Evolutionary conservation across 2,888 invertebrate species (phyloP).

Genomic region (Penaeus monodon): DNA sequence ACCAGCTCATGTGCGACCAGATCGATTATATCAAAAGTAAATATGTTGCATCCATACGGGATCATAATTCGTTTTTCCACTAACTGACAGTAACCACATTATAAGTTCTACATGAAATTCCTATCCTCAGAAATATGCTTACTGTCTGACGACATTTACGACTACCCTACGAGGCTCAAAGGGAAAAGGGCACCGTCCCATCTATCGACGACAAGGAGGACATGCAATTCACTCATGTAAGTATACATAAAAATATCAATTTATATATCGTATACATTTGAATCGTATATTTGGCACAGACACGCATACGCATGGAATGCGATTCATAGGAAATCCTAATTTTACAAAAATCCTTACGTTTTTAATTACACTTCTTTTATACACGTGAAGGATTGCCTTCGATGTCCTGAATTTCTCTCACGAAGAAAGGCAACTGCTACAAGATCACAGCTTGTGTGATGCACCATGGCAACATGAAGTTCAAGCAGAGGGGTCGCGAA

Average conservation of each 20-base stretch:
- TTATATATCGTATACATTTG: background rate
- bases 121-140: slow-evolving; percentile 65
- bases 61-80: too few species aligned
- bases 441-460: slow-evolving; percentile 97
- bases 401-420: slow-evolving; percentile 74
- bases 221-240: slow-evolving; percentile 88
- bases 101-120: too few species aligned
- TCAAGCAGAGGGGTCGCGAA: slow-evolving; percentile 76
- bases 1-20: slow-evolving; percentile 87
- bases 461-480: slow-evolving; percentile 92
- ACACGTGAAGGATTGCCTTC: slow-evolving; percentile 74
- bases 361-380: too few species aligned
- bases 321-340: too few species aligned
- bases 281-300: background rate
- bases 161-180: slow-evolving; percentile 75
- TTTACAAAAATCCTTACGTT: too few species aligned
- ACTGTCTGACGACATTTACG: slow-evolving; percentile 74
- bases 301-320: too few species aligned
- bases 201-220: slow-evolving; percentile 96
- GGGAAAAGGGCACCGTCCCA: slow-evolving; percentile 80
- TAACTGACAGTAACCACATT: too few species aligned
- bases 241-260: slow-evolving; percentile 70
- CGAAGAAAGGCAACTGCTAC: slow-evolving; percentile 75
- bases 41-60: background rate
- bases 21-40: slow-evolving; percentile 37